Conservation (phyloP, 2,797 vertebrate genomes). For the Microtus californicus region DNA sequence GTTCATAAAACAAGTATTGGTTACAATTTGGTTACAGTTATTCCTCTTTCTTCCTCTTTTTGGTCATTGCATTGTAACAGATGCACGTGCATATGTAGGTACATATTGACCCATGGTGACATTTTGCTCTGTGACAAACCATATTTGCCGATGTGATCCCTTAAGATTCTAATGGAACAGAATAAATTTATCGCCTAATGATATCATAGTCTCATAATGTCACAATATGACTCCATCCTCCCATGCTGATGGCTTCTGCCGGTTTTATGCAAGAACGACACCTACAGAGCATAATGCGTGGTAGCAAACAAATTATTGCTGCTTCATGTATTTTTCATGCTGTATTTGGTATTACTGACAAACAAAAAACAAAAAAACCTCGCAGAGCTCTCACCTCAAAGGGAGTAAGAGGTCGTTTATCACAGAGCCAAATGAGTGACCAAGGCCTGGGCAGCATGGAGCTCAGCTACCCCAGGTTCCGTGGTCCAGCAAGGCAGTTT, state of each 20-base stretch:
- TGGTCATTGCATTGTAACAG: neutral
- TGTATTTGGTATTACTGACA: neutral
- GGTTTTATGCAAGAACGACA: neutral
- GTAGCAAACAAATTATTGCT: neutral
- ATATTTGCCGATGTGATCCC: neutral
- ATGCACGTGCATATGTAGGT: neutral
- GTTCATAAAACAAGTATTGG: neutral
- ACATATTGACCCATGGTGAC: neutral
- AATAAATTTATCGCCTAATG: neutral
- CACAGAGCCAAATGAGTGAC: neutral
- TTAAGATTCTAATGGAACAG: neutral
- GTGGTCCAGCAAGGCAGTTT: neutral
- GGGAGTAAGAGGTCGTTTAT: neutral
- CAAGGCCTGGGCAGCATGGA: neutral
- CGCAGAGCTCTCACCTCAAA: neutral
- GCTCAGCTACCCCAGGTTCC: neutral
- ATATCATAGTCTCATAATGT: neutral
- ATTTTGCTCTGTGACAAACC: neutral
- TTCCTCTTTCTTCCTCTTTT: constrained; percentile 3
- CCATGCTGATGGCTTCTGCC: neutral
- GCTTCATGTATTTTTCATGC: neutral
- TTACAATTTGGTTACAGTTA: neutral
- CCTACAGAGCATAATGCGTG: neutral
- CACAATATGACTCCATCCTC: neutral
- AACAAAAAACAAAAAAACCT: neutral